Evolutionary conservation across 1,140 invertebrate genomes (phyloP), one percentile per base, ranked within the genome.

Genomic region (Neodiprion virginianus): DNA sequence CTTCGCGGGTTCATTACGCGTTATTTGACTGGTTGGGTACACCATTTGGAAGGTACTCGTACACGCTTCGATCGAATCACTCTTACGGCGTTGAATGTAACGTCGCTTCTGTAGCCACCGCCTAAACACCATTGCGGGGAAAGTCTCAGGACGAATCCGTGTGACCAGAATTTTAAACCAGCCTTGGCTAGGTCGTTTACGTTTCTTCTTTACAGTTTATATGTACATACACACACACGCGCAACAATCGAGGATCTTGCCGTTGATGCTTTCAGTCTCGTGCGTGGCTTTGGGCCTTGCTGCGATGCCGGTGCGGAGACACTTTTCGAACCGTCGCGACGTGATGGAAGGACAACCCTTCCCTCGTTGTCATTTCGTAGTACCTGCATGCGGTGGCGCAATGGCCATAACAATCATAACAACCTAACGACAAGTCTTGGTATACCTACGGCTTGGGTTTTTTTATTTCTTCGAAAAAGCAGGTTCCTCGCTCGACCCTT

Each of bases 161-260:
- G 7, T 61, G 53, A 61, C 53, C 4, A 61, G 53, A 61, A 61
- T 61, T 61, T 61, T 40, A 61, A 61, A 61, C 4, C n/a, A 61
- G 53, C 53, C 53, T 61, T 61, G 53, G 11, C 53, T 61, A 61
- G 53, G 53, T 61, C 53, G n/a, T 61, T 61, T 61, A 12, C n/a
- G 11, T 61, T 61, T 61, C 11, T 61, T 61, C 11, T 61, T 61
- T 61, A 61, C n/a, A 5, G 53, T 61, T 61, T 61, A 61, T 5
- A 21, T 21, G 1, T 21, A 21, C 17, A 21, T 21, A 21, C 17
- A 21, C 17, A 21, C 17, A 40, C 28, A 40, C 2, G 28, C 28
- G 28, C 1, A 1, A 40, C 5, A 1, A 5, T 40, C 28, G 28
- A 40, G 28, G 28, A 40, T 40, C 28, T 40, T 5, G 17, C 5